Conservation (phyloP, 2,113 vertebrate genomes). For the Macquaria australasica region DNA sequence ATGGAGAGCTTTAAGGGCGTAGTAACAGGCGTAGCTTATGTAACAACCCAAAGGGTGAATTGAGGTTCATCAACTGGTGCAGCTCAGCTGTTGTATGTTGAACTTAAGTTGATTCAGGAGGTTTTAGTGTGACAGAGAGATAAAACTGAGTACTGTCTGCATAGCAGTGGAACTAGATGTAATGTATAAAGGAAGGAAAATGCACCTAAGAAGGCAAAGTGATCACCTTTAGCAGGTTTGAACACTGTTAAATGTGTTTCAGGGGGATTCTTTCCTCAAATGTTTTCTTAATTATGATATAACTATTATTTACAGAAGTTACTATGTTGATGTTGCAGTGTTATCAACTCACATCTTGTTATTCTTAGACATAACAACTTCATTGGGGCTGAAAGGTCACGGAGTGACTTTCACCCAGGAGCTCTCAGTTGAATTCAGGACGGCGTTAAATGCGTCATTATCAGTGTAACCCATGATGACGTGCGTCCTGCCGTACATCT, state of each 20-base stretch:
- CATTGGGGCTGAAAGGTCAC: fast-evolving
- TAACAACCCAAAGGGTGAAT: neutral
- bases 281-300: neutral
- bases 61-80: neutral
- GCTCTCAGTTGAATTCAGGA: constrained; percentile 20
- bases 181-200: no score
- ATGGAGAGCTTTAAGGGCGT: neutral
- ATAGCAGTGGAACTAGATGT: neutral
- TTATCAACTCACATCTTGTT: constrained; percentile 43
- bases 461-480: constrained; percentile 14
- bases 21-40: neutral
- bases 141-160: neutral
- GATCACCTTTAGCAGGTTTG: neutral
- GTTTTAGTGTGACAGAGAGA: neutral
- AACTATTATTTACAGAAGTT: neutral
- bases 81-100: neutral
- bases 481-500: neutral
- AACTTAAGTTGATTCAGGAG: neutral
- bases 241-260: neutral
- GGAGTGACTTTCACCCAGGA: fast-evolving
- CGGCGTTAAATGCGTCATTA: fast-evolving
- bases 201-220: no score
- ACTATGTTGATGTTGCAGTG: neutral
- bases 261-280: neutral
- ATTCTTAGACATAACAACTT: neutral